phyloP scores from a whole-genome alignment of 2,888 invertebrate genomes.

The Chrysopilus asiliformis region DNA sequence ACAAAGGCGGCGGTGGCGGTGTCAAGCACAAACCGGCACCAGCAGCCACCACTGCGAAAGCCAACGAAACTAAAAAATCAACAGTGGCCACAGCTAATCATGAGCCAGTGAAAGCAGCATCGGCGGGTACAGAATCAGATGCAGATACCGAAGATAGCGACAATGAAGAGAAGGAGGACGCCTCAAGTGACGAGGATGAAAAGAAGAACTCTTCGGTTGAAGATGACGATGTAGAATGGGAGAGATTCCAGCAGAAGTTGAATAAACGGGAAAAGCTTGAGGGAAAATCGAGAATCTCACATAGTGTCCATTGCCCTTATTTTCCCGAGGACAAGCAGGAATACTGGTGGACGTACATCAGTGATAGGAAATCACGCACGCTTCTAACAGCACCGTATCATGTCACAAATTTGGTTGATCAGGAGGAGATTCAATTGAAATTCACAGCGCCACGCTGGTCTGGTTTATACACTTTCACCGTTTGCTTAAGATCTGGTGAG shows the following conservation, averaged over 20 bases:
- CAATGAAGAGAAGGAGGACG: slow-evolving; percentile 36
- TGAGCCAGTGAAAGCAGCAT: slow-evolving; percentile 23
- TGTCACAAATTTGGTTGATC: slow-evolving; percentile 78
- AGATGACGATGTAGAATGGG: slow-evolving; percentile 81
- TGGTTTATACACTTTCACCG: slow-evolving; percentile 82
- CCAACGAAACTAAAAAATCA: slow-evolving; percentile 14
- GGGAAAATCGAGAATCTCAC: slow-evolving; percentile 86
- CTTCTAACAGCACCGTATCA: slow-evolving; percentile 87
- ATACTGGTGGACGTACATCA: slow-evolving; percentile 99
- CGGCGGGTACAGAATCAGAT: slow-evolving; percentile 23
- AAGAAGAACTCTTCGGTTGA: slow-evolving; percentile 45
- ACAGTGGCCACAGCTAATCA: slow-evolving; percentile 17
- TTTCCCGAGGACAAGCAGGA: slow-evolving; percentile 95
- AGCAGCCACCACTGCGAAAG: slow-evolving; percentile 3
- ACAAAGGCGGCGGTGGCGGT: slow-evolving; percentile 27
- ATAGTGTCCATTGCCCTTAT: slow-evolving; percentile 92
- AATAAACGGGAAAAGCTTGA: slow-evolving; percentile 82
- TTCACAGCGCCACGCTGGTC: slow-evolving; percentile 94
- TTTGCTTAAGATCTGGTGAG: slow-evolving; percentile 71
- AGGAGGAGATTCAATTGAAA: slow-evolving; percentile 86
- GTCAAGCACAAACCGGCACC: slow-evolving; percentile 25
- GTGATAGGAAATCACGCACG: slow-evolving; percentile 85
- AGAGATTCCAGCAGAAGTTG: slow-evolving; percentile 72
- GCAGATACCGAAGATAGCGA: slow-evolving; percentile 40
- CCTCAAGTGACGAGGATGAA: slow-evolving; percentile 43